phyloP scores from a whole-genome alignment of 2,797 vertebrate species.

The Anolis apletophallus region DNA sequence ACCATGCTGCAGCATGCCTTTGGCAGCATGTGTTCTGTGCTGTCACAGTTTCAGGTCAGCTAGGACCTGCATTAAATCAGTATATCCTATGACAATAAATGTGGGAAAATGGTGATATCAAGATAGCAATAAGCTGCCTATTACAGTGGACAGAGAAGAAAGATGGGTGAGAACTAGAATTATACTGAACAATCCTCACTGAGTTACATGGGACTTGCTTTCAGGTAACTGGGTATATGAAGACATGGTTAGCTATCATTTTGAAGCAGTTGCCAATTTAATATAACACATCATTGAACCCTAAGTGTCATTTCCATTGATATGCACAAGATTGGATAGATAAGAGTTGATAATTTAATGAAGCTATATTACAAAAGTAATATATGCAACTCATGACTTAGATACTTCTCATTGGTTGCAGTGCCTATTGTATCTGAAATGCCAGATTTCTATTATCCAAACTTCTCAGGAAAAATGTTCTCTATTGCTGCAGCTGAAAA shows the following conservation, averaged over 20 bases:
- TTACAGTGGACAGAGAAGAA: neutral
- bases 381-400: neutral
- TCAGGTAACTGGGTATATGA: neutral
- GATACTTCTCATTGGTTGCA: neutral
- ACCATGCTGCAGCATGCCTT: too few relatives aligned
- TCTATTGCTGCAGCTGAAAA: slow-evolving; percentile 44
- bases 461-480: neutral
- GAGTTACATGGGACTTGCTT: neutral
- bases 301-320: neutral
- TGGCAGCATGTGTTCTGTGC: too few relatives aligned
- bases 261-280: neutral
- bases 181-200: neutral
- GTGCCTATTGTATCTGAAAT: neutral
- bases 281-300: neutral
- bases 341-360: neutral
- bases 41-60: too few relatives aligned
- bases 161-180: too few relatives aligned
- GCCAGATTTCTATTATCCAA: neutral
- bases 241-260: neutral
- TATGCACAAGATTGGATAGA: neutral
- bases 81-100: too few relatives aligned
- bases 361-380: neutral
- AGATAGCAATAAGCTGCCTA: neutral
- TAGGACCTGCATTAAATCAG: too few relatives aligned
- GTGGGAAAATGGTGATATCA: neutral